Conservation (phyloP, 2,888 invertebrate species). For the Idaea dimidiata region DNA sequence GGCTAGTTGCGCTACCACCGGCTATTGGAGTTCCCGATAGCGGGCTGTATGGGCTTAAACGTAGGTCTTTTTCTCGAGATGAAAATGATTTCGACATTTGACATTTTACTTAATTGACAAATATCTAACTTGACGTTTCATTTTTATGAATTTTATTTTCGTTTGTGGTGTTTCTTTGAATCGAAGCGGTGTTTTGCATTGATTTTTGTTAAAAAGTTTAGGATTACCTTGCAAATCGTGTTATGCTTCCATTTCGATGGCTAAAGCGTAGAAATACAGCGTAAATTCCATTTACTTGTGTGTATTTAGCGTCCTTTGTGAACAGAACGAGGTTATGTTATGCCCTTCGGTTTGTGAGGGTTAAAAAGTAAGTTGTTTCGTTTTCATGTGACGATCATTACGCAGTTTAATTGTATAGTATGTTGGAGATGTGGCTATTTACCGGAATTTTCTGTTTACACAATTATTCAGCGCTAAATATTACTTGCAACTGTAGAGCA, state of each 20-base stretch:
- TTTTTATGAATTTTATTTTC: constrained; percentile 24
- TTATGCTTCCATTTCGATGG: constrained; percentile 11
- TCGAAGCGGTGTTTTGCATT: constrained; percentile 37
- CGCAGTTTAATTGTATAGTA: neutral
- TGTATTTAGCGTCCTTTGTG: constrained; percentile 35
- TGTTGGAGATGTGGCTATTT: neutral
- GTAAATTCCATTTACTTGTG: constrained; percentile 6
- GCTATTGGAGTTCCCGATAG: too few relatives aligned
- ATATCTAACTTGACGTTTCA: constrained; percentile 13
- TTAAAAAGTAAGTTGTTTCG: constrained; percentile 52
- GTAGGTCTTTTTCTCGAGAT: neutral
- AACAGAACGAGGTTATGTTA: constrained; percentile 64
- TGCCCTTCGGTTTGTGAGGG: constrained; percentile 53
- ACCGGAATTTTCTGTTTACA: neutral
- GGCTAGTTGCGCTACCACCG: too few relatives aligned
- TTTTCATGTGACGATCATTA: neutral
- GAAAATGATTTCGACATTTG: neutral
- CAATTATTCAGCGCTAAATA: neutral
- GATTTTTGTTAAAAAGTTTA: constrained; percentile 33
- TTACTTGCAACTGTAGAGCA: neutral
- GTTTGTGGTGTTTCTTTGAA: constrained; percentile 37
- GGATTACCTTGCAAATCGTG: constrained; percentile 14
- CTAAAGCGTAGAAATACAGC: neutral
- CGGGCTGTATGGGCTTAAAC: neutral
- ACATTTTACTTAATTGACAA: neutral